Conservation (phyloP, 1,140 invertebrate species). For the Zaprionus nigranus region DNA sequence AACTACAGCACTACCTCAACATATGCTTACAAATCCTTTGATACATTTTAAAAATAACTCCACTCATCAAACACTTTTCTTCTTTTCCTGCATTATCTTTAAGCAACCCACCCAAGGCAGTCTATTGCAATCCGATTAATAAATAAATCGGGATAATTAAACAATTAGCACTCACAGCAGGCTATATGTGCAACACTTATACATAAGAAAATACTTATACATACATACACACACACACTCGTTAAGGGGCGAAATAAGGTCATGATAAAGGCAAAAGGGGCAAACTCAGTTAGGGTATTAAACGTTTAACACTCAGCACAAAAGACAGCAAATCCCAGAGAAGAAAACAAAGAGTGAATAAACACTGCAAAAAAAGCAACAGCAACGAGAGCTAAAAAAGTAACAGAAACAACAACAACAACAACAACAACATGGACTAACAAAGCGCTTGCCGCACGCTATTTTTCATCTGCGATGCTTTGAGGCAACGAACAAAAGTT, state of each 20-base stretch:
- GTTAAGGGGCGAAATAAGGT: slow-evolving; percentile 12
- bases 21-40: neutral
- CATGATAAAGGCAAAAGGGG: slow-evolving; percentile 20
- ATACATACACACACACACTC: neutral
- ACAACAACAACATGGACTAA: slow-evolving; percentile 31
- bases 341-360: slow-evolving; percentile 42
- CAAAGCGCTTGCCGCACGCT: slow-evolving; percentile 53
- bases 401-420: neutral
- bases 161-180: slow-evolving; percentile 59
- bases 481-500: slow-evolving; percentile 67
- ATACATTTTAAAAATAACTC: neutral
- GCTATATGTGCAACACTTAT: neutral
- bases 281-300: slow-evolving; percentile 31
- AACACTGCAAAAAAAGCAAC: slow-evolving; percentile 8
- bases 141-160: slow-evolving; percentile 40
- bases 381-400: neutral
- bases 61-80: neutral
- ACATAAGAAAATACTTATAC: slow-evolving; percentile 13
- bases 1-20: too few species aligned
- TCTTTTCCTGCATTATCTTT: neutral
- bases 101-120: neutral
- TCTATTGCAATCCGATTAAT: neutral
- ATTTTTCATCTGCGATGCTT: slow-evolving; percentile 47
- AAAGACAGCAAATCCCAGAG: slow-evolving; percentile 42
- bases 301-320: slow-evolving; percentile 45